Conservation (phyloP, 2,888 invertebrate species). For the Microctonus hyperodae region DNA sequence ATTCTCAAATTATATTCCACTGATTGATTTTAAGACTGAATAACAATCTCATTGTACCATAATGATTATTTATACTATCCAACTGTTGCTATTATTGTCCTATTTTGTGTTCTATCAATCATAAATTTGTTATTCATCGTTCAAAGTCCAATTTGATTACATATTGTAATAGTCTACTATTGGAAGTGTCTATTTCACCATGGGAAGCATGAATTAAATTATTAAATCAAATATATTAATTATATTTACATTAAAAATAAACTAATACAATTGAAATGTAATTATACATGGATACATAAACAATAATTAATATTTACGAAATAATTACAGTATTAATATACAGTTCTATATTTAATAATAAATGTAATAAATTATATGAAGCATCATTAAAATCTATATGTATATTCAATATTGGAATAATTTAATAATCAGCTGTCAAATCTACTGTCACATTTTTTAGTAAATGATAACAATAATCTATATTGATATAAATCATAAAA, state of each 20-base stretch:
- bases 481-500: not conserved
- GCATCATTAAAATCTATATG: not conserved
- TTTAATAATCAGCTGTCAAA: constrained; percentile 4
- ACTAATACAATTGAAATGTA: no score
- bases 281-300: no score
- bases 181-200: not conserved
- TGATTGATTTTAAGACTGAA: no score
- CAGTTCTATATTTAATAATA: not conserved
- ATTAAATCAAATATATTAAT: not conserved
- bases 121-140: constrained; percentile 15
- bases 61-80: no score
- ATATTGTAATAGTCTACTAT: constrained; percentile 3
- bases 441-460: not conserved
- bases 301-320: no score
- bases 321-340: no score
- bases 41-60: no score
- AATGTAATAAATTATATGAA: not conserved
- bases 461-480: no score
- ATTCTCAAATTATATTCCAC: no score
- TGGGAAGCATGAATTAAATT: not conserved
- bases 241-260: not conserved
- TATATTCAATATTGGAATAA: not conserved
- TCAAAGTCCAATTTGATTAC: constrained; percentile 2
- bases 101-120: not conserved
- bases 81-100: not conserved